Percentiles rank a stretch among this genome's conserved stretches.
Evolutionary conservation across 2,113 vertebrate genomes (phyloP).

Genomic region (Oostethus manadensis): DNA sequence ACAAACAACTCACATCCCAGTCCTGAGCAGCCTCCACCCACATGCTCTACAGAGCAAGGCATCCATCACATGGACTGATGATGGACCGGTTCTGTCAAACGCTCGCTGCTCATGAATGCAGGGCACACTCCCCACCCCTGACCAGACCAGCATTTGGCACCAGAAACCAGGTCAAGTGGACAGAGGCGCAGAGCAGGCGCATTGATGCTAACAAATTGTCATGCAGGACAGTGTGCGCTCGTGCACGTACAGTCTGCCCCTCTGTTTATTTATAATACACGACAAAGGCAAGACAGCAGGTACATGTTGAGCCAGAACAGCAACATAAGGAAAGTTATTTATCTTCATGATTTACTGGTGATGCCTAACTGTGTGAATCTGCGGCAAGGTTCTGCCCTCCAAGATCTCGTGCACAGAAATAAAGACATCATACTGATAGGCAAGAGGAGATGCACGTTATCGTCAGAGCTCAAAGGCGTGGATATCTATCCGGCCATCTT

Average conservation of each 20-base stretch:
- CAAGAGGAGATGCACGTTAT: slow-evolving; percentile 32
- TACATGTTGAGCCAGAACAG: slow-evolving; percentile 34
- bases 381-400: not conserved
- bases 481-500: slow-evolving; percentile 52
- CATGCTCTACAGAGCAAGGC: slow-evolving; percentile 33
- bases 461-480: slow-evolving; percentile 31
- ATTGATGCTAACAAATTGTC: slow-evolving; percentile 2
- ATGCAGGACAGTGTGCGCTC: not conserved
- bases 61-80: slow-evolving; percentile 52
- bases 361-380: slow-evolving; percentile 8
- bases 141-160: slow-evolving; percentile 43
- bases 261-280: slow-evolving; percentile 17
- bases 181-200: slow-evolving; percentile 9
- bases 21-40: slow-evolving; percentile 32
- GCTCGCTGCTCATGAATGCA: slow-evolving; percentile 29
- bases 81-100: slow-evolving; percentile 43
- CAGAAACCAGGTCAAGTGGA: slow-evolving; percentile 57
- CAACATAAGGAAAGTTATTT: slow-evolving; percentile 28
- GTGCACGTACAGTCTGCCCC: not conserved
- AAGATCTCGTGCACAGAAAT: slow-evolving; percentile 13
- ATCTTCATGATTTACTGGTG: slow-evolving; percentile 28
- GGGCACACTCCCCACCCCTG: slow-evolving; percentile 30
- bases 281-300: slow-evolving; percentile 14
- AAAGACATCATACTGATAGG: slow-evolving; percentile 34
- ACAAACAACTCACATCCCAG: slow-evolving; percentile 27